phyloP scores from a whole-genome alignment of 2,888 invertebrate genomes.

The Rambutsinella grinnellia region DNA sequence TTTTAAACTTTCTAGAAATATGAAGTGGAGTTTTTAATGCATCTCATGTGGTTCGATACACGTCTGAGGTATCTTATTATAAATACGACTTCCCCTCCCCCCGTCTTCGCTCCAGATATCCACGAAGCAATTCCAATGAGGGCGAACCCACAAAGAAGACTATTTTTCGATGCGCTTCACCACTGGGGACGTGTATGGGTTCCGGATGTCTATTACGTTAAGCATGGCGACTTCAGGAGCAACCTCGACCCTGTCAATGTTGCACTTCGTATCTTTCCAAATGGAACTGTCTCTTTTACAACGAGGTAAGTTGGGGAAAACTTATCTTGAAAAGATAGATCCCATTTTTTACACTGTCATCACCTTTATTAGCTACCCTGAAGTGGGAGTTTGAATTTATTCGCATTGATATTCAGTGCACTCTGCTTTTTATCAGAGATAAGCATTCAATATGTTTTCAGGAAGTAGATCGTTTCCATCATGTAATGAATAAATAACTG shows the following conservation, averaged over 20 bases:
- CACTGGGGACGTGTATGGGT: conserved; percentile 80
- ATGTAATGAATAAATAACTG: too few relatives aligned
- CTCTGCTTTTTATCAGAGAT: too few relatives aligned
- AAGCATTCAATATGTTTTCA: too few relatives aligned
- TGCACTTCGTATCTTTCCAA: conserved; percentile 90
- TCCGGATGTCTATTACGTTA: conserved; percentile 95
- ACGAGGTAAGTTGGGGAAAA: conserved; percentile 87
- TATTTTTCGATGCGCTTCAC: conserved; percentile 90
- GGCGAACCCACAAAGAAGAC: conserved; percentile 58
- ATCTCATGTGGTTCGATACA: conserved; percentile 94
- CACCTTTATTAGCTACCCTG: too few relatives aligned
- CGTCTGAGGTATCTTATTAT: conserved; percentile 89
- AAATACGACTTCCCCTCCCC: conserved; percentile 73
- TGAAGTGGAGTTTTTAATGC: conserved; percentile 93
- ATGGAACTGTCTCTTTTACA: conserved; percentile 93
- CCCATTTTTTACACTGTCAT: too few relatives aligned
- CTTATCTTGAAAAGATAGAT: too few relatives aligned
- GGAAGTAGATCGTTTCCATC: too few relatives aligned
- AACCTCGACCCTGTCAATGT: conserved; percentile 94
- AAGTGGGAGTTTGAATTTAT: too few relatives aligned
- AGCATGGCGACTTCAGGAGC: conserved; percentile 96
- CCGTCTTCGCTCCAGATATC: conserved; percentile 56
- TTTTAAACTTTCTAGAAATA: conserved; percentile 80
- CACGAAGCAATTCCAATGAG: conserved; percentile 64
- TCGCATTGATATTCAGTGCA: too few relatives aligned